Evolutionary conservation across 2,797 vertebrate species (phyloP).

Genomic region (Lycodopsis pacificus): DNA sequence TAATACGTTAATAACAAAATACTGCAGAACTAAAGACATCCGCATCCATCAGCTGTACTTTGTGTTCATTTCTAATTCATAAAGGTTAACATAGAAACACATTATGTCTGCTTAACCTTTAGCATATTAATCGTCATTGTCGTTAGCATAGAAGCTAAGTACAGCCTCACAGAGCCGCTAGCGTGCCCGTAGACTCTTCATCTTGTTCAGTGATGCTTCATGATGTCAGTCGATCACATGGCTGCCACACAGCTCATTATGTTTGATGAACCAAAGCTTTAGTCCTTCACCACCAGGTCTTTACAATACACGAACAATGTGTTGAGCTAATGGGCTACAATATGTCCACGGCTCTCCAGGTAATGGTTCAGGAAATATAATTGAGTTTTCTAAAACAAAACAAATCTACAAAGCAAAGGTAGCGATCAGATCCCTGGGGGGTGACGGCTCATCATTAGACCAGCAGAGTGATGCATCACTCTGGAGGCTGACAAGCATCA

Average conservation of each 20-base stretch:
- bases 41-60: neutral
- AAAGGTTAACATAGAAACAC: neutral
- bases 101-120: neutral
- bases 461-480: neutral
- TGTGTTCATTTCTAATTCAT: neutral
- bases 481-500: neutral
- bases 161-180: no score
- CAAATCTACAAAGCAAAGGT: no score
- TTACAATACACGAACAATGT: neutral
- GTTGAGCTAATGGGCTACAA: neutral
- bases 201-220: neutral
- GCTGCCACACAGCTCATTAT: slow-evolving; percentile 7
- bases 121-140: neutral
- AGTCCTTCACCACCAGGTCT: neutral
- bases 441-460: neutral
- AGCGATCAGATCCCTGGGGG: no score
- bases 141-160: neutral
- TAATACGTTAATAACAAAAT: no score
- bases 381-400: neutral
- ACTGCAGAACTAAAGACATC: no score
- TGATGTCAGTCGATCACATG: neutral
- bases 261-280: neutral
- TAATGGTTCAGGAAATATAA: neutral
- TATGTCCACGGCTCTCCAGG: neutral
- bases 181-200: neutral